Evolutionary conservation across 1,140 invertebrate species (phyloP), one percentile per base, ranked within the genome.

Genomic region (Drosophila littoralis): DNA sequence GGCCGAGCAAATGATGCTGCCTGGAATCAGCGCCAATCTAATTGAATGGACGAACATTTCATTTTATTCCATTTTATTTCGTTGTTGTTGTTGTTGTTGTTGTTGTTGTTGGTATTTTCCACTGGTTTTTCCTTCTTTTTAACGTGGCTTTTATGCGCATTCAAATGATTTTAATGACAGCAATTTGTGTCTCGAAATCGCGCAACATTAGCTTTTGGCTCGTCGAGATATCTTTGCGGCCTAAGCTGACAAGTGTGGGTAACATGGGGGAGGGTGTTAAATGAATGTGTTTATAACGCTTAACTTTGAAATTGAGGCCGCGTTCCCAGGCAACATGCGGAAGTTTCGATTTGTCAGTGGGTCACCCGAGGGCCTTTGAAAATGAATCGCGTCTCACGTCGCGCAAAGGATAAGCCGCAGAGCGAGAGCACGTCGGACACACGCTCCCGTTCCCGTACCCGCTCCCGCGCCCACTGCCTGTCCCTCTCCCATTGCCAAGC

Each of bases 161-260:
- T 88, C 77, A 88, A 88, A 88, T 83, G 84, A 89, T 80, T 88
- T 88, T 88, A 88, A 88, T 88, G 83, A 89, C 80, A 88, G 83
- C 84, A 88, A 88, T 88, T 88, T 88, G 84, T 89, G 83, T 89
- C 83, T 88, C 46, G 73, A 83, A 89, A 88, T 88, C 83, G 82
- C 82, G 82, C 79, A 79, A 82, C 82, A 86, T 86, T 86, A 88
- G 82, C 83, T 83, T 82, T 73, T 55, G 68, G 52, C 52, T 70
- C 13, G 15, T 22, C 65, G 60, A 58, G 69, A 65, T 60, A 82
- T 52, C 58, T 79, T 43, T 32, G 8, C 36, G 45, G n/a, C 8
- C 22, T 7, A 40, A 5, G 4, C 38, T 9, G 40, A n/a, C 40
- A 42, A 42, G n/a, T 6, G 7, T 33, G 35, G 12, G 28, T 32